Evolutionary conservation across 2,113 vertebrate genomes (phyloP), one percentile per base, ranked within the genome.

Genomic region (Lepus americanus): DNA sequence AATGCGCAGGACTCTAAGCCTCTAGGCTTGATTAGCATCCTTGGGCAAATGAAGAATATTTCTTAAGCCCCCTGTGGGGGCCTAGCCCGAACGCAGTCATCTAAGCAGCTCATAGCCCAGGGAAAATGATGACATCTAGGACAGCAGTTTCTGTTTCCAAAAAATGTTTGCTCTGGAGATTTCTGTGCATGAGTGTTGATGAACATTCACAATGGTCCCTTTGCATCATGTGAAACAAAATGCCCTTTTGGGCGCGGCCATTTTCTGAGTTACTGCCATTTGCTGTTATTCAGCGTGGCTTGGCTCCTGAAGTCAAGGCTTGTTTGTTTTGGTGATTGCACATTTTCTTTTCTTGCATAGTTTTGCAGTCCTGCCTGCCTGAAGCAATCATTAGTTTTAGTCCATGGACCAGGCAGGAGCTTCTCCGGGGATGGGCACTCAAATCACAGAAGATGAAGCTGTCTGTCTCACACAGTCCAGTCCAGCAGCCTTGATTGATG

Each of bases 31-130:
- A 95, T 96, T 95, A 95, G 78, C 64, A 64, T 86, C 87, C 55
- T 92, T 94, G 51, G 67, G 95, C 82, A 93, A 96, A 92, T 96
- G 92, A 95, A 94, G 90, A 59, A 79, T 51, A 92, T 88, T 95
- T 70, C 73, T 95, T 73, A 82, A 88, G 1, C 7, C 53, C 78
- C 39, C 39, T 27, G 27, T 77, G 63, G 84, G 64, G 70, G 33
- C 66, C 33, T 14, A 23, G 69, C 44, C 27, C 51, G 89, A 87
- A 92, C n/a, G 20, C 44, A 94, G 94, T 87, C 69, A 49, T 89
- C 36, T 73, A 87, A 92, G 80, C 6, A 8, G 67, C 63, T 92
- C n/a, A 64, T 23, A 86, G 79, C 64, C 44, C n/a, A 93, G 87
- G 87, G 36, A 91, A 88, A 87, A 95, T 61, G 69, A 88, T 91